Evolutionary conservation across 2,797 vertebrate species (phyloP), one percentile per base, ranked within the genome.

Genomic region (Protonibea diacanthus): DNA sequence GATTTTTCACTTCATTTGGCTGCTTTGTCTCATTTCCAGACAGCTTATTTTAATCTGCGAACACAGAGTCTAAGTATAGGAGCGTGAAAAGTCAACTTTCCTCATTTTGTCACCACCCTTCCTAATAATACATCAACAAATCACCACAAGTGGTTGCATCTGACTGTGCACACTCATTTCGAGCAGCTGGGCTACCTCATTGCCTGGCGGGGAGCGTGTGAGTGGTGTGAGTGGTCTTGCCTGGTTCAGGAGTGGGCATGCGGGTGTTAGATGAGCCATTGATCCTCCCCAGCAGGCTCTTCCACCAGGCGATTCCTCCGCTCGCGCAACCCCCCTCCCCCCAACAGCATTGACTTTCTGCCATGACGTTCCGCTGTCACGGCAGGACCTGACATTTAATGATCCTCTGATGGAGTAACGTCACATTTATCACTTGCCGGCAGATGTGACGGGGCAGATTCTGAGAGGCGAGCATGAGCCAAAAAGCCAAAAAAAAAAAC

Each of bases 341-440:
- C 72, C 72, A 53, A 70, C 86, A 56, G 89, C 95, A 96, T 97
- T 96, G 97, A 97, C 95, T 97, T 97, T 94, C 95, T 96, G 96
- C 95, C 96, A 96, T 86, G 92, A 74, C 91, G 93, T 93, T 95
- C 94, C 88, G 91, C 95, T 95, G 94, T 94, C 93, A 94, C 92
- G 91, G 93, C 94, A 92, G 93, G 93, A 93, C 92, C 87, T 96
- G 96, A 96, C 96, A 96, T 96, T 96, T 97, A 97, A 97, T 97
- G 96, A 96, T 97, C 94, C 95, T 96, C 94, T 94, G 92, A 96
- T 25, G 68, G 91, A 95, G 93, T 93, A 96, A 95, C 91, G 93
- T 96, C 95, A 95, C 95, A 96, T 96, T 95, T 94, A 93, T 97
- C 95, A 96, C 92, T 90, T 86, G 93, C 91, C 88, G 92, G 95